Evolutionary conservation across 2,888 invertebrate species (phyloP).

Genomic region (Cyaniris semiargus): DNA sequence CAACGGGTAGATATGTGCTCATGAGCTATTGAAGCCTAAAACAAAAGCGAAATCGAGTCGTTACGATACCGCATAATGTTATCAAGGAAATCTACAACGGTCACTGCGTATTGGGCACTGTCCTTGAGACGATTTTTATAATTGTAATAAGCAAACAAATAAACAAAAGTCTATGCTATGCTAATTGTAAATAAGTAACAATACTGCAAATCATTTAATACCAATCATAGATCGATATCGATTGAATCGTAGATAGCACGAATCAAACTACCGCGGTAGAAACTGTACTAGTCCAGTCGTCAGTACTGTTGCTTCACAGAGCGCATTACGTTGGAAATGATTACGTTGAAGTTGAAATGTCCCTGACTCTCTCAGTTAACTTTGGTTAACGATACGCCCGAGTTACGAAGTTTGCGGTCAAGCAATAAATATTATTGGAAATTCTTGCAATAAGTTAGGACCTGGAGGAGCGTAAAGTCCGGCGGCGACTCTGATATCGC

Average conservation of each 20-base stretch:
- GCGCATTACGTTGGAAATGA: not conserved
- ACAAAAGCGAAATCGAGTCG: conserved; percentile 6
- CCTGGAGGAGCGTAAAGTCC: conserved; percentile 49
- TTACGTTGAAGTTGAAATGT: too few species aligned
- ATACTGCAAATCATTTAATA: not conserved
- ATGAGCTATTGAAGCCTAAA: conserved; percentile 38
- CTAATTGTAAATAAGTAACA: too few species aligned
- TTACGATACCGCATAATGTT: conserved; percentile 13
- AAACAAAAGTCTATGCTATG: not conserved
- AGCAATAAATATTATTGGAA: conserved; percentile 11
- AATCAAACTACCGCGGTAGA: too few species aligned
- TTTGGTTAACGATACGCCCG: conserved; percentile 4
- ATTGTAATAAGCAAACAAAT: not conserved
- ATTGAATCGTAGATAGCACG: too few species aligned
- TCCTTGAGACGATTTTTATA: not conserved
- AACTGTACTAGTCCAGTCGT: too few species aligned
- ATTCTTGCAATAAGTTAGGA: conserved; percentile 55
- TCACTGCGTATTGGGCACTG: not conserved
- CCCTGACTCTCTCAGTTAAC: not conserved
- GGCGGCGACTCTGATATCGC: conserved; percentile 73
- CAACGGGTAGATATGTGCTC: conserved; percentile 54
- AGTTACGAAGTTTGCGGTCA: not conserved
- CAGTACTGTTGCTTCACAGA: not conserved
- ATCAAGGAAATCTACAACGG: not conserved
- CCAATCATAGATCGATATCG: too few species aligned